These are phyloP conservation scores for Cyprinodon brontotheroides DNA, from an alignment of 2,113 vertebrate genomes.

Conservation along the genomic window DNA sequence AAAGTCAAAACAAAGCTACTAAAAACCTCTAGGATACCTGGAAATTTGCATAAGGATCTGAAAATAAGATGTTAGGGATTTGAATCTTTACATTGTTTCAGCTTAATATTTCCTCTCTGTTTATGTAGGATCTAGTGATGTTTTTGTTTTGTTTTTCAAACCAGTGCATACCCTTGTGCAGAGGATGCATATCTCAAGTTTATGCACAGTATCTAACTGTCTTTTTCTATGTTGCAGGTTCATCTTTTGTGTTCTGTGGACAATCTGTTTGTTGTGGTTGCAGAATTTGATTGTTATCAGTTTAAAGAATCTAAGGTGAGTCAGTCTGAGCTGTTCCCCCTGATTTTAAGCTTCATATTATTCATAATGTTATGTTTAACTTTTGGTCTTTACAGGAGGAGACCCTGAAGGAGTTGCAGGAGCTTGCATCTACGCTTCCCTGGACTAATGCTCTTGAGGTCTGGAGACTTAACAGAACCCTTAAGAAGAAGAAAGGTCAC, in stretches of 20 bases:
- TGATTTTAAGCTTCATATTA: neutral
- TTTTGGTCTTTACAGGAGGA: slow-evolving; percentile 83
- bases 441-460: slow-evolving; percentile 88
- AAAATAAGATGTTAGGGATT: too few relatives aligned
- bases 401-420: slow-evolving; percentile 86
- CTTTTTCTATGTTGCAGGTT: slow-evolving; percentile 76
- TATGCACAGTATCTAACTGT: neutral
- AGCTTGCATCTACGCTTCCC: slow-evolving; percentile 86
- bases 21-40: too few relatives aligned
- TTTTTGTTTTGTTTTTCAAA: neutral
- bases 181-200: neutral
- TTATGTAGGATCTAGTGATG: neutral
- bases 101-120: neutral
- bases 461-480: slow-evolving; percentile 89
- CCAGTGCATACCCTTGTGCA: neutral
- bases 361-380: neutral
- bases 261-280: slow-evolving; percentile 94
- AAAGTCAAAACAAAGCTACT: too few relatives aligned
- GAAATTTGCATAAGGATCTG: too few relatives aligned
- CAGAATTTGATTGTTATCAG: slow-evolving; percentile 87
- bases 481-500: slow-evolving; percentile 91
- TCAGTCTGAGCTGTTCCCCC: neutral
- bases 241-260: slow-evolving; percentile 93
- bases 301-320: slow-evolving; percentile 93
- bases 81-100: neutral